phyloP scores from a whole-genome alignment of 2,888 invertebrate genomes.

The Iselma pallidipennis region DNA sequence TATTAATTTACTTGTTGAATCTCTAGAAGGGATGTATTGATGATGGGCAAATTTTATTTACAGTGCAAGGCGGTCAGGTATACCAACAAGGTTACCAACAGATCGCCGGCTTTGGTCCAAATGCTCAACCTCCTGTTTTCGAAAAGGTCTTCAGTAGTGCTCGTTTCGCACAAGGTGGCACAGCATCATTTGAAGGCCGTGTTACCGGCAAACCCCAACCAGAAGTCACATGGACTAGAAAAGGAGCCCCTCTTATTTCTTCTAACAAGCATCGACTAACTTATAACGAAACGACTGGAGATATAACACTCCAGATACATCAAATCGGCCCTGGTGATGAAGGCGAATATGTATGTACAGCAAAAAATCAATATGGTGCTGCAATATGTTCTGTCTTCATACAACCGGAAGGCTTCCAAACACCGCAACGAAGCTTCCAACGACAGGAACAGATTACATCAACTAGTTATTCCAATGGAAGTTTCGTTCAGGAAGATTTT shows the following conservation, averaged over 20 bases:
- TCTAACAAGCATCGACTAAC: constrained; percentile 87
- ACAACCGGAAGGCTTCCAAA: constrained; percentile 83
- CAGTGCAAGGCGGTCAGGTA: constrained; percentile 58
- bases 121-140: constrained; percentile 90
- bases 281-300: constrained; percentile 87
- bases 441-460: constrained; percentile 67
- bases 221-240: constrained; percentile 87
- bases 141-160: constrained; percentile 95
- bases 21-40: neutral
- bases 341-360: constrained; percentile 95
- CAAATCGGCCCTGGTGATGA: constrained; percentile 95
- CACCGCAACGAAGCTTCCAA: constrained; percentile 69
- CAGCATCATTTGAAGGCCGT: constrained; percentile 90
- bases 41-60: constrained; percentile 26
- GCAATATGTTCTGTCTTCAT: constrained; percentile 95
- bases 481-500: constrained; percentile 73
- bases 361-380: constrained; percentile 94
- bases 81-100: constrained; percentile 57
- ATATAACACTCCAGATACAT: constrained; percentile 81
- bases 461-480: constrained; percentile 75
- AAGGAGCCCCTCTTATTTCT: constrained; percentile 80
- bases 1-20: too few relatives aligned
- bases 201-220: constrained; percentile 91
- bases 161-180: constrained; percentile 92
- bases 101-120: constrained; percentile 64